A percentile compares a stretch with the other conserved stretches of the same genome.
phyloP scores from a whole-genome alignment of 1,140 invertebrate species.

The Scaptomyza pallida region DNA sequence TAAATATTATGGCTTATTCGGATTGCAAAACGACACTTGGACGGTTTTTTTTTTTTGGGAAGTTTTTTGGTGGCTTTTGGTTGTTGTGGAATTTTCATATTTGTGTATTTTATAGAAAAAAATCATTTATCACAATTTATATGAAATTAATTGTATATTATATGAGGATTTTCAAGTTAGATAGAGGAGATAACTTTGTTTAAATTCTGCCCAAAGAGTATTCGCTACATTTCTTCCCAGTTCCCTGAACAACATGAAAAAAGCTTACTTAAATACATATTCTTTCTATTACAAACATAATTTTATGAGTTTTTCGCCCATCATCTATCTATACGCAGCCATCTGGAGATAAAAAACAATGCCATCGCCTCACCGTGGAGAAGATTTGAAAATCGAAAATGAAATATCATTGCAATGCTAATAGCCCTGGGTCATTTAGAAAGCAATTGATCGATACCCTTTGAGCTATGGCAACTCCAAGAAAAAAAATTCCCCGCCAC shows the following conservation, averaged over 20 bases:
- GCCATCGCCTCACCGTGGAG: slow-evolving; percentile 4
- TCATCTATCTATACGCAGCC: neutral
- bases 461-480: slow-evolving; percentile 23
- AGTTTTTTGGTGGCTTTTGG: neutral
- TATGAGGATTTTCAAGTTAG: slow-evolving; percentile 17
- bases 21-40: slow-evolving; percentile 59
- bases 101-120: slow-evolving; percentile 12
- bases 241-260: no score
- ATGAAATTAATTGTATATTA: slow-evolving; percentile 21
- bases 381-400: slow-evolving; percentile 60
- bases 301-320: neutral
- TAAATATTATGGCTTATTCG: slow-evolving; percentile 73
- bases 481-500: slow-evolving; percentile 24
- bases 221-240: no score
- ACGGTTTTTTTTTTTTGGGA: slow-evolving; percentile 12
- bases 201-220: no score
- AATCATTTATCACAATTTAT: slow-evolving; percentile 64
- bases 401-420: slow-evolving; percentile 70
- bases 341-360: slow-evolving; percentile 21
- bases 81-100: slow-evolving; percentile 7
- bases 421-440: slow-evolving; percentile 72
- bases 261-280: neutral
- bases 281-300: neutral
- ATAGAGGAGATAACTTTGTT: slow-evolving; percentile 1
- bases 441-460: slow-evolving; percentile 73